Percentiles rank a stretch among this genome's conserved stretches.
phyloP scores from a whole-genome alignment of 1,140 invertebrate genomes.

The Drosophila athabasca region DNA sequence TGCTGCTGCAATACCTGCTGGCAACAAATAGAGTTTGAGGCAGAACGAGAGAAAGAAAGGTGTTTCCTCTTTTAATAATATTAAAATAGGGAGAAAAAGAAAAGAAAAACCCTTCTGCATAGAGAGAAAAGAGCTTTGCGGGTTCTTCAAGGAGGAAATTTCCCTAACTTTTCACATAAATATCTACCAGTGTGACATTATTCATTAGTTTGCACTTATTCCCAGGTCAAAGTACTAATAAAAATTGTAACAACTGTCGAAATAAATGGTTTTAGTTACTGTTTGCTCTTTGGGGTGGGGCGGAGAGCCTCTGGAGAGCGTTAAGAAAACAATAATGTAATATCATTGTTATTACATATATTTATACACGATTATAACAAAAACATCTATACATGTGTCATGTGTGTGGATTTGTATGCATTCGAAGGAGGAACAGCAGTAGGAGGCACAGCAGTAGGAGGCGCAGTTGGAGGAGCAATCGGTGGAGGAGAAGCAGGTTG shows the following conservation, averaged over 20 bases:
- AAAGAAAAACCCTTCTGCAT: no score
- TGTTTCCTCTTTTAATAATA: constrained; percentile 27
- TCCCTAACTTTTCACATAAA: no score
- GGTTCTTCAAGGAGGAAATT: no score
- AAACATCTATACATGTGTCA: constrained; percentile 18
- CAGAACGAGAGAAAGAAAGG: background rate
- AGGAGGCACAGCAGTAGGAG: background rate
- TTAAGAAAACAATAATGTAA: constrained; percentile 50
- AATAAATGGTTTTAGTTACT: constrained; percentile 37
- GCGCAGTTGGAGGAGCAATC: background rate
- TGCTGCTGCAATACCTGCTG: constrained; percentile 28
- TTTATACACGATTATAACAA: background rate
- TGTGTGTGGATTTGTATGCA: constrained; percentile 30
- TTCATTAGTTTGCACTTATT: constrained; percentile 16
- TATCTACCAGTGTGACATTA: background rate
- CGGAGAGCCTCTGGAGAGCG: constrained; percentile 18
- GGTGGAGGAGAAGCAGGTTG: background rate
- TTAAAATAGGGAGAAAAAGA: constrained; percentile 15
- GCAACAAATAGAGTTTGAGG: constrained; percentile 20
- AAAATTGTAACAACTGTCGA: constrained; percentile 55
- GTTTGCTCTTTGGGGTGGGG: background rate
- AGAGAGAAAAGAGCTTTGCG: background rate
- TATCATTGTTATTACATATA: constrained; percentile 51
- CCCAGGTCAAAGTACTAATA: constrained; percentile 13
- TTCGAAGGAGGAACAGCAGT: background rate